phyloP scores from a whole-genome alignment of 2,888 invertebrate species.

The Ctena decussata region DNA sequence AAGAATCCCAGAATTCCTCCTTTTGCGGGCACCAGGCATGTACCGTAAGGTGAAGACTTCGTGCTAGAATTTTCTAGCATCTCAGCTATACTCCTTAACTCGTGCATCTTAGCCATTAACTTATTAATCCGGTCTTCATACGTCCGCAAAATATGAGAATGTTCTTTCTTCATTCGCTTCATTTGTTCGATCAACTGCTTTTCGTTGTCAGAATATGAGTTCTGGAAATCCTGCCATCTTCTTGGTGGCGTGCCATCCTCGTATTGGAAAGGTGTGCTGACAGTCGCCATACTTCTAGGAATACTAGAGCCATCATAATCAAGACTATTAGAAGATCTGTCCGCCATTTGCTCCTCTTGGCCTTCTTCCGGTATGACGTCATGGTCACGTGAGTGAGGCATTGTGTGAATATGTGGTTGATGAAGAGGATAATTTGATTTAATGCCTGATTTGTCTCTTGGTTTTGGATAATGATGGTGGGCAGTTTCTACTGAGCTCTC shows the following conservation, averaged over 20 bases:
- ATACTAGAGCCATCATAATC: slow-evolving; percentile 66
- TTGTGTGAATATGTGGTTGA: slow-evolving; percentile 34
- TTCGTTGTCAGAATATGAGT: slow-evolving; percentile 85
- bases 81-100: slow-evolving; percentile 82
- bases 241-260: slow-evolving; percentile 41
- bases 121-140: slow-evolving; percentile 84
- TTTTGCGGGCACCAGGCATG: slow-evolving; percentile 71
- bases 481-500: slow-evolving; percentile 75
- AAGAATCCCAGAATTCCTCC: slow-evolving; percentile 70
- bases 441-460: slow-evolving; percentile 57
- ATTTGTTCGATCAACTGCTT: slow-evolving; percentile 85
- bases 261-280: background rate
- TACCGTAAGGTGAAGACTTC: slow-evolving; percentile 81
- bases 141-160: slow-evolving; percentile 79
- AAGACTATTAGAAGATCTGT: slow-evolving; percentile 61
- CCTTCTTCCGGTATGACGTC: slow-evolving; percentile 72
- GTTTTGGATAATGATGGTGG: slow-evolving; percentile 67
- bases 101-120: slow-evolving; percentile 84
- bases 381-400: slow-evolving; percentile 69
- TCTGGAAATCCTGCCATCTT: slow-evolving; percentile 71
- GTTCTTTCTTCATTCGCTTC: slow-evolving; percentile 84
- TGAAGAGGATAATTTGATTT: background rate
- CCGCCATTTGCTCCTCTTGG: slow-evolving; percentile 65
- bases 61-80: slow-evolving; percentile 83
- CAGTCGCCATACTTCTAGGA: slow-evolving; percentile 30